phyloP scores from a whole-genome alignment of 1,140 invertebrate genomes.

The Cepaea nemoralis region DNA sequence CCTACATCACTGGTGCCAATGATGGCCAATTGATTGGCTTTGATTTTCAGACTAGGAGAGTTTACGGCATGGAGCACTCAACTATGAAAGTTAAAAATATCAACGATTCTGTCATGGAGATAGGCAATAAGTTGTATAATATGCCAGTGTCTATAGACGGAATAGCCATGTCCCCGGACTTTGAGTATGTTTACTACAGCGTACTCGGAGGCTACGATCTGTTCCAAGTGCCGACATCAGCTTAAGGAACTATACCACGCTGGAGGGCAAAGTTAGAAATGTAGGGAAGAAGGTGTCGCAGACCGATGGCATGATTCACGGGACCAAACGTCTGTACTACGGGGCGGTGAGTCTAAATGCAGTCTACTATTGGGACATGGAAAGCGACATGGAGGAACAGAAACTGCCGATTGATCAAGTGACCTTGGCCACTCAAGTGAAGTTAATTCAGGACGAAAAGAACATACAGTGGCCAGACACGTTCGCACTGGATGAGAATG shows the following conservation, averaged over 20 bases:
- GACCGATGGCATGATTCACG: slow-evolving; percentile 47
- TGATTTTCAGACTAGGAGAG: slow-evolving; percentile 36
- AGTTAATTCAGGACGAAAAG: too few species aligned
- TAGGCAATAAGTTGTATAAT: background rate
- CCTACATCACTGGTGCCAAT: slow-evolving; percentile 53
- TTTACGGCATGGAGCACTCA: slow-evolving; percentile 43
- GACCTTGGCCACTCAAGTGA: too few species aligned
- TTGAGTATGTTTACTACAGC: slow-evolving; percentile 53
- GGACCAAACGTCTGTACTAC: slow-evolving; percentile 47
- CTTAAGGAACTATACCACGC: background rate
- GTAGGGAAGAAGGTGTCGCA: slow-evolving; percentile 45
- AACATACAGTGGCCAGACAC: too few species aligned
- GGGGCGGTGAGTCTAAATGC: slow-evolving; percentile 42
- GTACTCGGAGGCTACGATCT: slow-evolving; percentile 40
- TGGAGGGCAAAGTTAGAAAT: background rate
- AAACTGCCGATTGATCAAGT: too few species aligned
- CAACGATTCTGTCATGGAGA: slow-evolving; percentile 2
- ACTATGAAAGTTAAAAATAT: slow-evolving; percentile 46
- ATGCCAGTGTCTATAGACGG: slow-evolving; percentile 47
- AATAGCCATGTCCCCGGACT: slow-evolving; percentile 55
- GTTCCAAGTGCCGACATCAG: slow-evolving; percentile 43
- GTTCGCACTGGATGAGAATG: too few species aligned
- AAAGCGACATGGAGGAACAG: slow-evolving; percentile 15
- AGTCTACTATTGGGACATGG: slow-evolving; percentile 38
- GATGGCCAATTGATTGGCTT: slow-evolving; percentile 48